Percentiles rank a stretch among this genome's conserved stretches.
Conservation (phyloP, 2,797 vertebrate genomes). For the Margarornis squamiger region DNA sequence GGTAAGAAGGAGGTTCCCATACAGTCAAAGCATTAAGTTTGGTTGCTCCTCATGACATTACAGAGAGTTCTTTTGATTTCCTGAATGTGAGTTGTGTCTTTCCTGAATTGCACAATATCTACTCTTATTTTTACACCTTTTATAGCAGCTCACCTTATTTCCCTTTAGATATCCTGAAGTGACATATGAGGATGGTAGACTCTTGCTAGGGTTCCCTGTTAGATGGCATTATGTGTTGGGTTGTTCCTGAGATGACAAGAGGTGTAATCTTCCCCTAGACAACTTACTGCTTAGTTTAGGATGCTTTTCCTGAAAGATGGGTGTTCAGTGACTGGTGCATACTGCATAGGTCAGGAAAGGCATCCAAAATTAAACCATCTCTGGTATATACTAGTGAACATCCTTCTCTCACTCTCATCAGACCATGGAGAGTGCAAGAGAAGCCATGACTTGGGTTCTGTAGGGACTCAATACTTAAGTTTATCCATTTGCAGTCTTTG, state of each 20-base stretch:
- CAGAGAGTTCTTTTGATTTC: neutral
- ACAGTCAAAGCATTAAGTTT: neutral
- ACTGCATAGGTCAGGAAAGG: neutral
- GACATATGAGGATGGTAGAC: accelerated
- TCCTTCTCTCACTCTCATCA: neutral
- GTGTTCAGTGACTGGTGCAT: neutral
- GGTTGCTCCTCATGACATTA: neutral
- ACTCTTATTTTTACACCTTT: neutral
- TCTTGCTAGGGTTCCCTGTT: neutral
- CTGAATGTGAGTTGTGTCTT: neutral
- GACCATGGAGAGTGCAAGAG: neutral
- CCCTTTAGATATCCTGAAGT: neutral
- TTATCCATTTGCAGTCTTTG: neutral
- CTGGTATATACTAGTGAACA: neutral
- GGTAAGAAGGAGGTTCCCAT: neutral
- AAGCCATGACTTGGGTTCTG: neutral
- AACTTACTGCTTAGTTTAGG: neutral
- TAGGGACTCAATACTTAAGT: neutral
- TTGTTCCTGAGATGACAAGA: neutral
- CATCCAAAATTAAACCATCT: neutral
- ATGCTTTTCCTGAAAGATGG: neutral
- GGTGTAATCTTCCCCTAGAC: neutral
- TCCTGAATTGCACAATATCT: neutral
- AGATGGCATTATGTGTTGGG: neutral
- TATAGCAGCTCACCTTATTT: neutral